Conservation (phyloP, 23 tunicate genomes). For the Ascidia mentula region DNA sequence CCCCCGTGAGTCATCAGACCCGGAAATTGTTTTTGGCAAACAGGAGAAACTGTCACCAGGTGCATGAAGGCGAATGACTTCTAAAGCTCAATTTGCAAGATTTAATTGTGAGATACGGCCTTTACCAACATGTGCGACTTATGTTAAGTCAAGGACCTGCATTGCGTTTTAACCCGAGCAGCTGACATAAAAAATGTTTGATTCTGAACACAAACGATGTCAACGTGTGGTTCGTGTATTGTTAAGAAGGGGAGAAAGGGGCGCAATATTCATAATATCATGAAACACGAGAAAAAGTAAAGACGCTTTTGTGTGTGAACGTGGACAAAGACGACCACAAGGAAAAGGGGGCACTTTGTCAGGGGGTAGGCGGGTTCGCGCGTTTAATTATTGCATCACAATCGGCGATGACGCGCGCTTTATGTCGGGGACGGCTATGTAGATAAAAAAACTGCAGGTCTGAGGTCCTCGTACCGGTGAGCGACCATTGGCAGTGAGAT, state of each 20-base stretch:
- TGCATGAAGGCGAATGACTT: no score
- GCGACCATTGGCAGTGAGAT: background rate
- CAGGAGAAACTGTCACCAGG: no score
- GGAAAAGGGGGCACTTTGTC: constrained; percentile 4
- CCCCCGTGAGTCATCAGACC: no score
- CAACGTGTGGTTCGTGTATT: background rate
- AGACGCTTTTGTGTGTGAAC: background rate
- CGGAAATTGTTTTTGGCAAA: no score
- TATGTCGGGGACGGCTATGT: background rate
- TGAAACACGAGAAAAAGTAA: background rate
- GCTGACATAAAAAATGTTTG: no score
- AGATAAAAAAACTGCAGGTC: background rate
- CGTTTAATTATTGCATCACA: constrained; percentile 8
- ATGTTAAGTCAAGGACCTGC: no score
- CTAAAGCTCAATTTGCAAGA: no score
- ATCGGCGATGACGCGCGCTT: background rate
- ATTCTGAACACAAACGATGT: no score
- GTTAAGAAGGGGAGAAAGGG: background rate
- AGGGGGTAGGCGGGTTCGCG: background rate
- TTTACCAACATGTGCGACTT: no score
- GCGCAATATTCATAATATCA: constrained; percentile 6
- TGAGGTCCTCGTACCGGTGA: background rate
- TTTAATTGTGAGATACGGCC: no score
- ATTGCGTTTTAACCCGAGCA: no score
- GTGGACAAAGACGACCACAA: no score